Conservation (phyloP, 2,113 vertebrate genomes). For the Nothoprocta perdicaria region DNA sequence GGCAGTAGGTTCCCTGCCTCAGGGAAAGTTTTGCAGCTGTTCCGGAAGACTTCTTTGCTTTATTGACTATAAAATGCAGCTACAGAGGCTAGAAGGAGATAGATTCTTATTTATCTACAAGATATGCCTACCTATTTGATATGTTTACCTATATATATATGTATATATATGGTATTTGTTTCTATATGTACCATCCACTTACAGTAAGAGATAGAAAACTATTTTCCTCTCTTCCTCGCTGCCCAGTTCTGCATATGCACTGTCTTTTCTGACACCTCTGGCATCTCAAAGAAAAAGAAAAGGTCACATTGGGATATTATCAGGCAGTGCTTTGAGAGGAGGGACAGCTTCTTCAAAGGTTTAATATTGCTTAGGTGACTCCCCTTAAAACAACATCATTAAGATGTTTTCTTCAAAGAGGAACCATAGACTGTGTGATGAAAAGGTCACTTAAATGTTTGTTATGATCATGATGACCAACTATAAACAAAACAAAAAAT, state of each 20-base stretch:
- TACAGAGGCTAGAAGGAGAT: background rate
- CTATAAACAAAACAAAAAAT: background rate
- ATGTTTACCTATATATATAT: background rate
- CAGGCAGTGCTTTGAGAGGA: background rate
- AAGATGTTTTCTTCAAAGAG: conserved; percentile 7
- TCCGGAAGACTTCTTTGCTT: background rate
- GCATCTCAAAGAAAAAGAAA: background rate
- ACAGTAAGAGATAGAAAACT: background rate
- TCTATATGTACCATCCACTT: background rate
- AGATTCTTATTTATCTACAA: background rate
- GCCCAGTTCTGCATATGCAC: background rate
- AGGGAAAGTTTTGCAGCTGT: background rate
- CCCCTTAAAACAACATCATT: background rate
- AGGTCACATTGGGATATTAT: background rate
- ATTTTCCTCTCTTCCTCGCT: background rate
- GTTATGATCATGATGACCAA: background rate
- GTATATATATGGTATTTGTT: background rate
- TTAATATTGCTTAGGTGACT: background rate
- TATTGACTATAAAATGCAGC: background rate
- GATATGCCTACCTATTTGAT: background rate
- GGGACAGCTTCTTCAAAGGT: background rate
- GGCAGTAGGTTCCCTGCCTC: background rate
- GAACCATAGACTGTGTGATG: background rate
- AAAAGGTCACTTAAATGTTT: background rate
- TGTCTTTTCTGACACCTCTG: background rate